Base-by-base conservation (phyloP, 2,797 vertebrate species). In the Rhinella marina region DNA sequence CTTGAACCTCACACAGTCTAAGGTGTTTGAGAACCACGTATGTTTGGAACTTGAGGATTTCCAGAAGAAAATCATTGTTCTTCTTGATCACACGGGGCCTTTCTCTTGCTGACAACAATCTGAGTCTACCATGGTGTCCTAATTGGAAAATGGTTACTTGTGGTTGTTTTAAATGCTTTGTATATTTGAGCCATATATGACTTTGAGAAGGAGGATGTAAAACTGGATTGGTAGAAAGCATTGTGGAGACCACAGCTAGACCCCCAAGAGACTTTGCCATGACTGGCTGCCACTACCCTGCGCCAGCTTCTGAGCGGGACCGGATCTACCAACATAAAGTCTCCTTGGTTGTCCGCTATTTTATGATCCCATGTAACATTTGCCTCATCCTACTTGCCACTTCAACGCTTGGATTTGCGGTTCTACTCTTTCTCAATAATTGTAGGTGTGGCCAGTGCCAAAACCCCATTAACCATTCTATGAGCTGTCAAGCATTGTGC, bases 311-410 rank as follows among this genome's bases (percentile, higher is more conserved):
- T 0, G 97, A 97, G 91, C 94, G 96, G 93, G 96, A 97, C 83
- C 95, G 96, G 66, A 92, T 96, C 92, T 98, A 97, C 93, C 98
- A 97, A 92, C 97, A 96, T 91, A 97, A 98, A 92, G 97, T 98
- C 89, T 99, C 98, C 64, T 90, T 98, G 95, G 97, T 99, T 90
- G 97, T 99, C 85, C 97, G 98, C 0, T 99, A 98, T 91, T 98
- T 99, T 93, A 99, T 98, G 97, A 97, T 99, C 90, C 98, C 98
- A 0, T 99, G 98, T 95, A 99, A 99, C 95, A 98, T 98, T 93
- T 99, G 98, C 92, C 95, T 99, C 91, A 99, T 99, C 92, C 97
- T 99, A 90, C 93, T 99, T 95, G 98, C 98, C 90, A 97, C 96
- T 0, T 97, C 97, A 9, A 99, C 97, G 0, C 95, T 99, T 91